Percentiles rank a stretch among this genome's conserved stretches.
phyloP scores from a whole-genome alignment of 2,888 invertebrate species.

The Philereme vetulata region DNA sequence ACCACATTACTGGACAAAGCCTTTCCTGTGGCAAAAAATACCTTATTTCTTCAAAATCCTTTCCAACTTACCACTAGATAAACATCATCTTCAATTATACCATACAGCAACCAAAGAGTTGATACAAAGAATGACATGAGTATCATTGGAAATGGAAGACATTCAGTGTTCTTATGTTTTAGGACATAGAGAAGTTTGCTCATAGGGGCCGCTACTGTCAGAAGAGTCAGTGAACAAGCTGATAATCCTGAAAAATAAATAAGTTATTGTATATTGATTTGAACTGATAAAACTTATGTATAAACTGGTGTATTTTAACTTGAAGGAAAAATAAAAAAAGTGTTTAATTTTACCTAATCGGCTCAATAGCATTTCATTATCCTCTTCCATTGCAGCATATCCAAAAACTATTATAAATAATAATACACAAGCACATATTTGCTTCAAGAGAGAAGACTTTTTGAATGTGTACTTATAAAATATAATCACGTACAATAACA shows the following conservation, averaged over 20 bases:
- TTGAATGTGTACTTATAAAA: slow-evolving; percentile 90
- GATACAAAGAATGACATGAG: slow-evolving; percentile 92
- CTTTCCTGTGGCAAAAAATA: neutral
- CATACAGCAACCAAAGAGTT: slow-evolving; percentile 93
- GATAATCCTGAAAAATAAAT: slow-evolving; percentile 76
- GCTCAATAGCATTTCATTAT: slow-evolving; percentile 78
- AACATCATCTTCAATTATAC: slow-evolving; percentile 88
- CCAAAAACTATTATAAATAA: slow-evolving; percentile 81
- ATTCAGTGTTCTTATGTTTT: slow-evolving; percentile 90
- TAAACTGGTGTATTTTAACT: no score
- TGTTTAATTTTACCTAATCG: slow-evolving; percentile 84
- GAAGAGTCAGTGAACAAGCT: slow-evolving; percentile 89
- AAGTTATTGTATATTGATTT: neutral
- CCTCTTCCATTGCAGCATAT: slow-evolving; percentile 84
- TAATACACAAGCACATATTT: slow-evolving; percentile 80
- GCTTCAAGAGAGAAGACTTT: slow-evolving; percentile 86
- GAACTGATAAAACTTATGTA: neutral
- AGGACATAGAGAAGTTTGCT: slow-evolving; percentile 92
- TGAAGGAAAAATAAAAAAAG: neutral
- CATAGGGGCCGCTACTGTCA: slow-evolving; percentile 93
- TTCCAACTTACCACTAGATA: slow-evolving; percentile 88
- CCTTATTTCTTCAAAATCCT: neutral
- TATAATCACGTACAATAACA: slow-evolving; percentile 87
- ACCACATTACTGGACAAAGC: no score
- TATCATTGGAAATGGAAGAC: slow-evolving; percentile 94